phyloP scores from a whole-genome alignment of 2,113 vertebrate genomes.

The Noturus placidus region DNA sequence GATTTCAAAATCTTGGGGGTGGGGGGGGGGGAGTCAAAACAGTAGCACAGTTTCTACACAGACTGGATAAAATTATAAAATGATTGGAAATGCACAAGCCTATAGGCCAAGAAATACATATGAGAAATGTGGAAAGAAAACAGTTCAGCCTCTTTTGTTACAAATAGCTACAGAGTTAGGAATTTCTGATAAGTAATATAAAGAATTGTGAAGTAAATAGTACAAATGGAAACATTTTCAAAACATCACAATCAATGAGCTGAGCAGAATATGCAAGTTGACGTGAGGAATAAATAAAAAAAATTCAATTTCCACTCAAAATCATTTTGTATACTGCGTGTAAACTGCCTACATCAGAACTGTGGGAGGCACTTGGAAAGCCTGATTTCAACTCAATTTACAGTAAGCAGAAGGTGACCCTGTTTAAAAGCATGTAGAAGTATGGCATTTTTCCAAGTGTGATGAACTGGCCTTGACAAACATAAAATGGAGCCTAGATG shows the following conservation, averaged over 20 bases:
- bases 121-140: not conserved
- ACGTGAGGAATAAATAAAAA: not conserved
- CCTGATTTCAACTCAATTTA: constrained; percentile 65
- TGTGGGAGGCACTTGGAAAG: constrained; percentile 74
- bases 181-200: not conserved
- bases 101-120: constrained; percentile 27
- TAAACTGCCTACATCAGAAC: constrained; percentile 56
- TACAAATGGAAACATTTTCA: not conserved
- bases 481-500: not conserved
- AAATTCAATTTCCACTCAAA: not conserved
- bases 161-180: not conserved
- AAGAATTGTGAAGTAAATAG: not conserved
- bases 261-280: constrained; percentile 1
- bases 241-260: not conserved
- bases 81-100: not conserved
- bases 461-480: not conserved
- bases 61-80: not conserved
- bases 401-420: constrained; percentile 56
- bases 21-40: constrained; percentile 9
- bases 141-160: not conserved
- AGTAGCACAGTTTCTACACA: constrained; percentile 19
- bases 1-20: constrained; percentile 47
- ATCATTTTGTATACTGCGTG: not conserved
- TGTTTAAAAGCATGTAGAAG: constrained; percentile 7
- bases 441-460: constrained; percentile 15